phyloP scores from a whole-genome alignment of 2,113 vertebrate species.

The Morone chrysops region DNA sequence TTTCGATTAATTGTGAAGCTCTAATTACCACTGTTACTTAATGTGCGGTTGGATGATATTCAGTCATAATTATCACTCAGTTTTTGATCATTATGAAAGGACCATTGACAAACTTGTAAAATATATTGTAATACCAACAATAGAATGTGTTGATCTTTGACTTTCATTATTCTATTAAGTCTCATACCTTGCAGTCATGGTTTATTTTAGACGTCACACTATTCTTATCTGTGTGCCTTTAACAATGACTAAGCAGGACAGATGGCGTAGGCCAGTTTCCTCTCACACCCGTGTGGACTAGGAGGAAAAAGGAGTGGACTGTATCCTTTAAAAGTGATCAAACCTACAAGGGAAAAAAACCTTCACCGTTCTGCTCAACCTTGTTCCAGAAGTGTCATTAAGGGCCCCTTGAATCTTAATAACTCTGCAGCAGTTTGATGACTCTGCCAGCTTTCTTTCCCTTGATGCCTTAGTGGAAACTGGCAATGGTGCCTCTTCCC shows the following conservation, averaged over 20 bases:
- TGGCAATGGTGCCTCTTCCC: slow-evolving; percentile 5
- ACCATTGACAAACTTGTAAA: neutral
- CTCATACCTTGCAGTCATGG: neutral
- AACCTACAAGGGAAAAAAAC: neutral
- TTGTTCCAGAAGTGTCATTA: neutral
- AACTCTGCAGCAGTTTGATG: neutral
- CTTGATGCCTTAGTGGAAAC: slow-evolving; percentile 18
- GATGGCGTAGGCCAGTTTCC: slow-evolving; percentile 40
- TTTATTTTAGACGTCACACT: slow-evolving; percentile 1
- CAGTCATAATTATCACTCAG: neutral
- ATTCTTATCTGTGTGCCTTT: neutral
- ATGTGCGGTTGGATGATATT: neutral
- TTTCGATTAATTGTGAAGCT: too few relatives aligned
- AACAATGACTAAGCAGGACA: slow-evolving; percentile 36
- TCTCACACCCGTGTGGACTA: slow-evolving; percentile 21
- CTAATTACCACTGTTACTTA: too few relatives aligned
- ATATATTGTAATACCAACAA: neutral
- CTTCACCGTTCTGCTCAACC: neutral
- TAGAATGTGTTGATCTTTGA: neutral
- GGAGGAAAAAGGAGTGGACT: slow-evolving; percentile 39
- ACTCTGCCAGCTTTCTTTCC: neutral
- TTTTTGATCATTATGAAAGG: neutral
- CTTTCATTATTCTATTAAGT: neutral
- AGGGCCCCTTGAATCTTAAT: neutral
- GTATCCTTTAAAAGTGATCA: neutral